Evolutionary conservation across 1,140 invertebrate genomes (phyloP), one percentile per base, ranked within the genome.

Genomic region (Drosophila punjabiensis): DNA sequence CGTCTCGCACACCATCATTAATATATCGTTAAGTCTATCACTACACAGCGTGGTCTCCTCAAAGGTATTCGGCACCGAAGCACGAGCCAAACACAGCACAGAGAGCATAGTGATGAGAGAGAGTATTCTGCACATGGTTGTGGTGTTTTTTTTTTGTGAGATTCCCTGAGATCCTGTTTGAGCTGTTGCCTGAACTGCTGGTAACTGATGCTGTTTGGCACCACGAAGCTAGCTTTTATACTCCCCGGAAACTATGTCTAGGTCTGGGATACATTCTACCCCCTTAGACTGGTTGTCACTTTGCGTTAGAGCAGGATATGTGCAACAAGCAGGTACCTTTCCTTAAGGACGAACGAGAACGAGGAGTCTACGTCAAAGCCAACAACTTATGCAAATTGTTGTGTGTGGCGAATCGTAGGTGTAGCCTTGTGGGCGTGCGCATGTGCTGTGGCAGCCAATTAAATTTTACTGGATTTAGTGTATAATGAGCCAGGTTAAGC

Each of bases 281-380:
- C 14, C 14, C 55, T 16, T 24, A 58, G 20, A 58, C 55, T 39
- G 35, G 35, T 13, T 58, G 55, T 58, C 55, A 58, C 35, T 37
- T 58, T 3, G 55, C 20, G 14, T 58, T 58, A 58, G 5, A 24
- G 13, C 35, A 58, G 35, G 35, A 39, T 39, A 24, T 58, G 55
- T 39, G 55, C 55, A 58, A 7, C 9, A 39, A 39, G 55, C 9
- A 58, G 35, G 28, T 58, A 39, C 20, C 55, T 58, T 4, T 39
- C 35, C 35, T 28, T 39, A 7, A 20, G 35, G 3, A 14, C 14
- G 24, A 24, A 24, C 24, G 24, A 24, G 24, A 24, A 24, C 24
- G 24, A 24, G 24, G 24, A 24, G 24, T 24, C 20, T 24, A 53
- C 50, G 50, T 32, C 30, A 33, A 8, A 32, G 50, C 16, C 30